A percentile compares a stretch with the other conserved stretches of the same genome.
Evolutionary conservation across 2,113 vertebrate genomes (phyloP).

Genomic region (Poeciliopsis turrubarensis): DNA sequence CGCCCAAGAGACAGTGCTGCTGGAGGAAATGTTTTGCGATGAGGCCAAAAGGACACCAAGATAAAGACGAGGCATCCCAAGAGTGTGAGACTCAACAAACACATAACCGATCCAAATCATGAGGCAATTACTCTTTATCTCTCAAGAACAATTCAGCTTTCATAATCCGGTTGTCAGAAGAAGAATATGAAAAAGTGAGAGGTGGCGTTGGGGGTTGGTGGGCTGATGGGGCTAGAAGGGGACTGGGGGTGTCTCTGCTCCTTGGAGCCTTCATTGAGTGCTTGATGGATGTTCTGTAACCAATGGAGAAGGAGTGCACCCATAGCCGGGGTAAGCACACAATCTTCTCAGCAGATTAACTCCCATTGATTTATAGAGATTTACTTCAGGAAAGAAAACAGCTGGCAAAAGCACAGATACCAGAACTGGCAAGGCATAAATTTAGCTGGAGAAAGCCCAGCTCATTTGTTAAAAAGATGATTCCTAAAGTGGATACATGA

Average conservation of each 20-base stretch:
- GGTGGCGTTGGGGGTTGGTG: conserved; percentile 24
- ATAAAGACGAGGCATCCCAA: conserved; percentile 22
- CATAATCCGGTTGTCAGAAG: conserved; percentile 32
- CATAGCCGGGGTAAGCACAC: conserved; percentile 53
- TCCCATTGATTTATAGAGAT: conserved; percentile 81
- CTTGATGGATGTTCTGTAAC: conserved; percentile 82
- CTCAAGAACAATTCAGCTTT: conserved; percentile 1
- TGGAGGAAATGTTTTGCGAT: conserved; percentile 80
- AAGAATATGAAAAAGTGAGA: conserved; percentile 25
- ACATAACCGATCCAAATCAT: conserved; percentile 26
- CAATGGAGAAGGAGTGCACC: conserved; percentile 75
- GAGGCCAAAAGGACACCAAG: conserved; percentile 28
- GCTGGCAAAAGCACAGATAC: conserved; percentile 75
- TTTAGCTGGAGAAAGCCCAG: conserved; percentile 47
- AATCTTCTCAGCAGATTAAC: conserved; percentile 80
- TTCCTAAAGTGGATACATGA: conserved; percentile 29
- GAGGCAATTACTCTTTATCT: conserved; percentile 12
- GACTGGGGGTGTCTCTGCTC: conserved; percentile 60
- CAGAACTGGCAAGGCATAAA: conserved; percentile 70
- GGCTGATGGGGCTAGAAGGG: conserved; percentile 55
- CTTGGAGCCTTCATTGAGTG: conserved; percentile 69
- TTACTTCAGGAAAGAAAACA: conserved; percentile 79
- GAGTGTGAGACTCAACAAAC: conserved; percentile 26
- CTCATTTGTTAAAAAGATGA: conserved; percentile 66
- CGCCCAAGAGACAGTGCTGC: conserved; percentile 79